Conservation (phyloP, 2,113 vertebrate species). For the Sardina pilchardus region DNA sequence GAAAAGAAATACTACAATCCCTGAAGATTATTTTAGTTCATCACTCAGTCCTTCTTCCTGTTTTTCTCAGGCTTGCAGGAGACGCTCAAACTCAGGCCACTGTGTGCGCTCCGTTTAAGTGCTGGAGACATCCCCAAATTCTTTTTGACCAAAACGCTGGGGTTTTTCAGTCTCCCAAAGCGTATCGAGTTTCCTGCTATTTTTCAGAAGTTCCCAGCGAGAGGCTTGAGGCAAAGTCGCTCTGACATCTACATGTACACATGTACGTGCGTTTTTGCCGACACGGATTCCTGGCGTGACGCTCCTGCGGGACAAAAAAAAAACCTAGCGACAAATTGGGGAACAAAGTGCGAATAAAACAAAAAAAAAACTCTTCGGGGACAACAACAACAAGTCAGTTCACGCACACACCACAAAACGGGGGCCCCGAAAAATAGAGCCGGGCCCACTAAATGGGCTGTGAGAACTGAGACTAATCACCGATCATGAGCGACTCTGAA, state of each 20-base stretch:
- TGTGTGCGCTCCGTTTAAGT: neutral
- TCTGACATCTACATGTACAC: conserved; percentile 58
- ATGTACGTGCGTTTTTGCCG: conserved; percentile 43
- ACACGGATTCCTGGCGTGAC: conserved; percentile 1
- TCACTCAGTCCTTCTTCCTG: conserved; percentile 20
- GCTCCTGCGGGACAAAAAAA: conserved; percentile 6
- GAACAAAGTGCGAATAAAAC: conserved; percentile 51
- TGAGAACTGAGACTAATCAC: conserved; percentile 60
- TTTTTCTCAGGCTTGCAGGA: neutral
- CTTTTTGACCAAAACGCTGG: neutral
- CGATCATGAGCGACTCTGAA: conserved; percentile 51
- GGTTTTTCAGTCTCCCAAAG: conserved; percentile 17
- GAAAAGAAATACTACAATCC: conserved; percentile 13
- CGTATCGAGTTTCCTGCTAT: neutral
- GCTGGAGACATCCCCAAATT: conserved; percentile 11
- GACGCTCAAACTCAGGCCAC: neutral
- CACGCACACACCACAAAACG: conserved; percentile 16
- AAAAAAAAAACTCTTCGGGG: conserved; percentile 43
- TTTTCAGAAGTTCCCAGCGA: conserved; percentile 19
- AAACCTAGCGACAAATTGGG: conserved; percentile 53
- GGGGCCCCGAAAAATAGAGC: conserved; percentile 19
- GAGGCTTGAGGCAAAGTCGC: conserved; percentile 48
- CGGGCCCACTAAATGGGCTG: conserved; percentile 46
- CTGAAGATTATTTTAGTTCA: conserved; percentile 16
- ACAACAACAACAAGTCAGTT: conserved; percentile 48